These are phyloP conservation scores for Myotis brandtii DNA, from an alignment of 2,113 vertebrate species.

Conservation along the genomic window DNA sequence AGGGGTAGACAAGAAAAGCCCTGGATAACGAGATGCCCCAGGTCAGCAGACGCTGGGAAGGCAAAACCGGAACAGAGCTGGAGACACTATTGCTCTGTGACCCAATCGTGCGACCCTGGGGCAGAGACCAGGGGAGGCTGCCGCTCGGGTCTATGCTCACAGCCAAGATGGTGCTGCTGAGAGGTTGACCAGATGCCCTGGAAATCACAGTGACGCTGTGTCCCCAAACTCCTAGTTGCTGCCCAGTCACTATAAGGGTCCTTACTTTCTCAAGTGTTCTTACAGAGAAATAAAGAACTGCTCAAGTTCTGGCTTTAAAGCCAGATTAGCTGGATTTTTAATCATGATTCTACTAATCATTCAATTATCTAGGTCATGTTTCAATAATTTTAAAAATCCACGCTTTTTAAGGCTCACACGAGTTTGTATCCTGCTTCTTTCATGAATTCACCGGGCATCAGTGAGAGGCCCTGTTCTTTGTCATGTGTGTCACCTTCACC, in stretches of 20 bases:
- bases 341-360: background rate
- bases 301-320: background rate
- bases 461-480: accelerated
- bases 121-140: background rate
- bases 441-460: background rate
- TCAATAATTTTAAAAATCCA: background rate
- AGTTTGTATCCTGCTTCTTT: background rate
- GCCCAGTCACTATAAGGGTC: background rate
- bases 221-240: background rate
- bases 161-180: too few relatives aligned
- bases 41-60: background rate
- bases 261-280: background rate
- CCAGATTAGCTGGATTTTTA: background rate
- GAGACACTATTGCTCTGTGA: background rate
- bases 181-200: background rate
- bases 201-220: too few relatives aligned
- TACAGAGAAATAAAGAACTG: background rate
- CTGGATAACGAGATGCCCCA: too few relatives aligned
- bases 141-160: background rate
- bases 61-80: background rate
- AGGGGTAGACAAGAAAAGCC: background rate
- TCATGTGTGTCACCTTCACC: background rate
- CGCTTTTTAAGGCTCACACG: background rate
- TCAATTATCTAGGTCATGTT: background rate
- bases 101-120: accelerated